Evolutionary conservation across 2,888 invertebrate species (phyloP).

Genomic region (Calameuta idolon): DNA sequence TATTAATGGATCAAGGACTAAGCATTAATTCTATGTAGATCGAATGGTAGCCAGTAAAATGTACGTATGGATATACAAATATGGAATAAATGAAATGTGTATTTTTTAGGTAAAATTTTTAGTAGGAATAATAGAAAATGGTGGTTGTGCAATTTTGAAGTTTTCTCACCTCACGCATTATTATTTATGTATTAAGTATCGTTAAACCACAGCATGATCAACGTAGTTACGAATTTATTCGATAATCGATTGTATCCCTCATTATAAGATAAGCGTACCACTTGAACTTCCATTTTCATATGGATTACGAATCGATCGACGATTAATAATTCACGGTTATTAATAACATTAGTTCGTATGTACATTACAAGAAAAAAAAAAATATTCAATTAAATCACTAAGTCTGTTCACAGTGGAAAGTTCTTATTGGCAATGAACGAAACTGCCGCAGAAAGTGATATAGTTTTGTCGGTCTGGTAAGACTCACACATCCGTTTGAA

Average conservation of each 20-base stretch:
- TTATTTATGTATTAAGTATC: neutral
- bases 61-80: neutral
- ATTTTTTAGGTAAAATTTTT: neutral
- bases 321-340: neutral
- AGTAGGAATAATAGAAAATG: neutral
- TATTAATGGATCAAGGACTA: constrained; percentile 1
- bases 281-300: neutral
- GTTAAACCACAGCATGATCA: neutral
- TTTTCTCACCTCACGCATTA: neutral
- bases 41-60: neutral
- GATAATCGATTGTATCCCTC: neutral
- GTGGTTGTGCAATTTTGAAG: neutral
- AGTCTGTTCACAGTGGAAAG: neutral
- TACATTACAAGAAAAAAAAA: neutral
- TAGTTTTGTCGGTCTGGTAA: neutral
- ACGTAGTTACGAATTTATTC: neutral
- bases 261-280: neutral
- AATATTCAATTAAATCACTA: neutral
- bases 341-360: neutral
- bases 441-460: neutral
- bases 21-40: neutral
- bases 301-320: neutral
- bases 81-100: neutral
- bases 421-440: neutral
- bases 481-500: neutral